phyloP scores from a whole-genome alignment of 1,140 invertebrate species.

The Drosophila obscura region DNA sequence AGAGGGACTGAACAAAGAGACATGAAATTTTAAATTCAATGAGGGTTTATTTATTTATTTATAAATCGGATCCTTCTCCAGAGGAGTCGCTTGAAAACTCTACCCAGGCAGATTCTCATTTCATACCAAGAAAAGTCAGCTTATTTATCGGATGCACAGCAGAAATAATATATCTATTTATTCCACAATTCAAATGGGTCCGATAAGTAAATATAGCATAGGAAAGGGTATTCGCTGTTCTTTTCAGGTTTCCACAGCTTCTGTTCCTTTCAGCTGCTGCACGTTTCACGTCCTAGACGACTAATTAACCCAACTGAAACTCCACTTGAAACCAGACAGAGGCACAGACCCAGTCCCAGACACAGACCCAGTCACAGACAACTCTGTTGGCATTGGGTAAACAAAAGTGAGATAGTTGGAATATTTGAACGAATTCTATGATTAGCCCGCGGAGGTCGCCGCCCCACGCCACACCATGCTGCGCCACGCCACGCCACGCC shows the following conservation, averaged over 20 bases:
- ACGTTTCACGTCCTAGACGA: background rate
- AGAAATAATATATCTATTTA: no score
- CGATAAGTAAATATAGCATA: background rate
- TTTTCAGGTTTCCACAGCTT: no score
- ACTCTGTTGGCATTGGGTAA: slow-evolving; percentile 28
- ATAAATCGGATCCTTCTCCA: no score
- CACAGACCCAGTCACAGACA: background rate
- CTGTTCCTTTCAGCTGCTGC: no score
- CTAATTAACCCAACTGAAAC: slow-evolving; percentile 31
- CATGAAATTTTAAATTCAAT: no score
- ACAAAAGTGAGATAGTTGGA: slow-evolving; percentile 30
- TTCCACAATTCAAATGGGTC: no score
- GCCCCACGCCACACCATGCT: background rate
- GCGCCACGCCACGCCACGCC: background rate
- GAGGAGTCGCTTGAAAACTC: no score
- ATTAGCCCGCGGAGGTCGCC: slow-evolving; percentile 61
- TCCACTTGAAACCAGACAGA: slow-evolving; percentile 25
- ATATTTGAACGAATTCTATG: slow-evolving; percentile 49
- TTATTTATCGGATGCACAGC: no score
- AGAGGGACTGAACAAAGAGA: no score
- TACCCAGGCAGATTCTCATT: no score
- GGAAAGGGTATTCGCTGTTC: background rate
- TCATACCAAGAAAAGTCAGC: no score
- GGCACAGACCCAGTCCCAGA: background rate
- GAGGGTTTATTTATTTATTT: no score